These are phyloP conservation scores for Spisula solida DNA, from an alignment of 2,888 invertebrate genomes.

Conservation along the genomic window DNA sequence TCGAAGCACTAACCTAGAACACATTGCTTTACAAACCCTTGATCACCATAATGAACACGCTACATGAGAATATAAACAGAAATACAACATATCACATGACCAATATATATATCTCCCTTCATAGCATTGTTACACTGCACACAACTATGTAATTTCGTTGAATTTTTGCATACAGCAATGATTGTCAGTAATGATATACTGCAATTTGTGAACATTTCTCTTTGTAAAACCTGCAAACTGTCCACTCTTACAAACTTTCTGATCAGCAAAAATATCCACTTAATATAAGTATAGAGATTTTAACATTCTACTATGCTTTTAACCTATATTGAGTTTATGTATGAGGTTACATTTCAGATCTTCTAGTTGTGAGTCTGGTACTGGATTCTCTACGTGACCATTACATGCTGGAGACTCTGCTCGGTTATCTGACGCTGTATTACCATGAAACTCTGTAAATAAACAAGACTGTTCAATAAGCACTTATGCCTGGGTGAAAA, in stretches of 20 bases:
- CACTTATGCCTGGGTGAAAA: too few relatives aligned
- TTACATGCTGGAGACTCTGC: slow-evolving; percentile 71
- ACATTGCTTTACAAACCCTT: too few relatives aligned
- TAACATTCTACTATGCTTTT: background rate
- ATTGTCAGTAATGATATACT: background rate
- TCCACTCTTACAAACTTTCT: too few relatives aligned
- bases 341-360: slow-evolving; percentile 65
- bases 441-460: slow-evolving; percentile 80
- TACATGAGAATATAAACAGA: too few relatives aligned
- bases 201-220: background rate
- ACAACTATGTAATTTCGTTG: background rate
- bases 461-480: background rate
- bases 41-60: too few relatives aligned
- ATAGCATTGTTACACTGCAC: too few relatives aligned
- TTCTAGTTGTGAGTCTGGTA: slow-evolving; percentile 48
- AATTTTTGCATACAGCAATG: background rate
- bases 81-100: too few relatives aligned
- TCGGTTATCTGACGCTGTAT: slow-evolving; percentile 82
- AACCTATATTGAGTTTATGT: slow-evolving; percentile 52
- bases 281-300: too few relatives aligned
- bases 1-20: too few relatives aligned
- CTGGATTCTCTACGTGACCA: slow-evolving; percentile 1
- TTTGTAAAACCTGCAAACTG: too few relatives aligned
- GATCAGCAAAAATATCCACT: too few relatives aligned
- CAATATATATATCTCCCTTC: too few relatives aligned